Base-by-base conservation (phyloP, 2,888 invertebrate species). In the Lypha dubia region DNA sequence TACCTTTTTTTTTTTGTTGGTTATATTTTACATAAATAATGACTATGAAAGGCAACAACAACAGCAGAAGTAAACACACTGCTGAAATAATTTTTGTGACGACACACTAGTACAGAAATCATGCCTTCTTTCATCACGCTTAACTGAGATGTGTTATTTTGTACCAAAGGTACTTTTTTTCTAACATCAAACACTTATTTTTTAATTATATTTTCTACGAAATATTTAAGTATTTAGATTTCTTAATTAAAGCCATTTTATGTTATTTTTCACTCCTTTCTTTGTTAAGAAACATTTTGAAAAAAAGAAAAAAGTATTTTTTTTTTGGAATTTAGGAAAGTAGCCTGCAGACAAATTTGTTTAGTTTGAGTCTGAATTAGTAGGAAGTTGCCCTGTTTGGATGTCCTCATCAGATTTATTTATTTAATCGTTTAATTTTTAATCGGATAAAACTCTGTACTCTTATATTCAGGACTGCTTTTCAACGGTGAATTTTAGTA, bases 31-130 rank as follows among this genome's bases (percentile, higher is more conserved):
- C 44, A 20, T 35, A 79, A 51, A 28, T 70, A 77, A 77, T 9
- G 35, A 58, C 46, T 44, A 13, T 51, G n/a, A 53, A 41, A 53
- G 13, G n/a, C 7, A 22, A 53, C 56, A 60, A 65, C 17, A 17
- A 8, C 28, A 9, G 3, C 17, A 51, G 22, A 51, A 51, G 8
- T 4, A 38, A 65, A 35, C 32, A 70, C n/a, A 56, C 44, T n/a
- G 17, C 8, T 28, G 20, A 56, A 13, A 53, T 67, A 32, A 44
- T 62, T 32, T 60, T 70, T 80, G 13, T 62, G 28, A 28, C n/a
- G n/a, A n/a, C n/a, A n/a, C 71, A 77, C 62, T 11, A 68, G 81
- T 79, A 84, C 81, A 81, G 84, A 84, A 77, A 70, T 62, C 70
- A 75, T 70, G 46, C 3, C 15, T 44, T 17, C 20, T 20, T 49